Percentiles rank a stretch among this genome's conserved stretches.
These are phyloP conservation scores for Coregonus clupeaformis DNA, from an alignment of 2,113 vertebrate genomes.

Conservation along the genomic window DNA sequence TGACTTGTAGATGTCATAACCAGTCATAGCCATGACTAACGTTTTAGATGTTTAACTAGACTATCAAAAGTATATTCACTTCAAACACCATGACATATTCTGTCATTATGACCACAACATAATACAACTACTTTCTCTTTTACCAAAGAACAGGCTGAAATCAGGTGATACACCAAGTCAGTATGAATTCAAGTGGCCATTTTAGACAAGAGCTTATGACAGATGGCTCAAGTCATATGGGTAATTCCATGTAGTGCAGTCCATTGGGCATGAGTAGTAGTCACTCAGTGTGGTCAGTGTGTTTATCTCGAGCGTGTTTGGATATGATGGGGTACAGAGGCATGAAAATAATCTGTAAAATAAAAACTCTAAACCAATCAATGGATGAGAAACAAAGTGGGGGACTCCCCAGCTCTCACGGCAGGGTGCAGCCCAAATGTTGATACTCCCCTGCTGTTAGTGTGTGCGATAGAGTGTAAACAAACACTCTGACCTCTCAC, in stretches of 20 bases:
- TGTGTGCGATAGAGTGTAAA: conserved; percentile 42
- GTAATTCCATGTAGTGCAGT: neutral
- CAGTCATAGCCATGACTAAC: too few relatives aligned
- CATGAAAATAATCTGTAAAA: conserved; percentile 23
- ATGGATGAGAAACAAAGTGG: conserved; percentile 20
- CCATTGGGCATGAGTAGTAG: conserved; percentile 1
- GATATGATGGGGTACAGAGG: conserved; percentile 1
- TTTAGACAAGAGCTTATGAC: neutral
- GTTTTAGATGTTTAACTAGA: too few relatives aligned
- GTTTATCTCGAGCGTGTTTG: conserved; percentile 25
- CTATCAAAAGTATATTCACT: too few relatives aligned
- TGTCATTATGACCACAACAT: too few relatives aligned
- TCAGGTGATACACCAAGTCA: too few relatives aligned
- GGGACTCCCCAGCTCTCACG: neutral
- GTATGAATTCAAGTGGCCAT: too few relatives aligned
- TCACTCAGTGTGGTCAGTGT: neutral
- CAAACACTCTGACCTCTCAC: conserved; percentile 28
- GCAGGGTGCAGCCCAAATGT: conserved; percentile 35
- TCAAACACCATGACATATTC: too few relatives aligned
- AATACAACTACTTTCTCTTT: too few relatives aligned
- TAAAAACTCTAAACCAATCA: conserved; percentile 24
- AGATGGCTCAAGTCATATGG: neutral
- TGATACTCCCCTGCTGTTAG: conserved; percentile 34
- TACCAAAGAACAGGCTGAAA: too few relatives aligned
- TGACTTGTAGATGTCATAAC: too few relatives aligned